Conservation (phyloP, 2,888 invertebrate species). For the Monoplex corrugatus region DNA sequence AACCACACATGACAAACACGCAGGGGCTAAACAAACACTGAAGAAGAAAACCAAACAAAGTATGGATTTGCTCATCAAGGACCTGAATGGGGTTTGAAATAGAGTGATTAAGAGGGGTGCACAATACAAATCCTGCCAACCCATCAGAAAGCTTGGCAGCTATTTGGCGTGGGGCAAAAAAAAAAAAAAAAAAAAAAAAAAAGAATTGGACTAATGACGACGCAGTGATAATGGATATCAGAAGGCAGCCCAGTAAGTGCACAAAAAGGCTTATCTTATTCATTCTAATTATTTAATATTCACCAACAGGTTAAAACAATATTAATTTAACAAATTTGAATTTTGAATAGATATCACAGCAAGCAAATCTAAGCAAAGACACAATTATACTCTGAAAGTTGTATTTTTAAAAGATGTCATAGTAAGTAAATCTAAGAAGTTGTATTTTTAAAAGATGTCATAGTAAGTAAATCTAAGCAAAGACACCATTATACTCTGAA, state of each 20-base stretch:
- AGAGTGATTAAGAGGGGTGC: neutral
- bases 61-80: conserved; percentile 1
- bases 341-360: no score
- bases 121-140: neutral
- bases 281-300: no score
- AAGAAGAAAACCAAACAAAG: neutral
- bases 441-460: no score
- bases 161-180: neutral
- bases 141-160: neutral
- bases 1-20: neutral
- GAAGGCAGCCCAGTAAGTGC: neutral
- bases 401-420: no score
- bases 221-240: neutral
- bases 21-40: neutral
- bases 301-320: no score
- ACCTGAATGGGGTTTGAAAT: neutral
- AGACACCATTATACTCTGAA: no score
- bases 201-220: neutral
- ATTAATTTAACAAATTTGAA: no score
- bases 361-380: no score
- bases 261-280: neutral
- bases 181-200: no score
- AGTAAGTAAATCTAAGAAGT: no score
- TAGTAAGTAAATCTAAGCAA: no score
- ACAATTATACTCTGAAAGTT: no score